Base-by-base conservation (phyloP, 2,797 vertebrate genomes). In the Acropternis orthonyx region DNA sequence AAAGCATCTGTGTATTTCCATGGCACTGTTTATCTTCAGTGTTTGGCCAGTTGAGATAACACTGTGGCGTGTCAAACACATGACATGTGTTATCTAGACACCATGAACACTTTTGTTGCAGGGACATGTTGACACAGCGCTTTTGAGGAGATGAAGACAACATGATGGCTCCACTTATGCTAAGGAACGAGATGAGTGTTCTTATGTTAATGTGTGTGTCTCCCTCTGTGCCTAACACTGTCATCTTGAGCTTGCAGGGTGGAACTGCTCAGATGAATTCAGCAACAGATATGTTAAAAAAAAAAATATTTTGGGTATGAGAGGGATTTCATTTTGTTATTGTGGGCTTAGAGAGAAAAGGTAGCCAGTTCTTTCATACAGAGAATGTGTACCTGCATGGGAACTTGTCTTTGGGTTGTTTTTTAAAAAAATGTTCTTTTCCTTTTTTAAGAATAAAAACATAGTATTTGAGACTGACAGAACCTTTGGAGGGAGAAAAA, bases 31-130 rank as follows among this genome's bases (percentile, higher is more conserved):
- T 94, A 95, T 94, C 90, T 88, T 52, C 28, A 76, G 83, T 59
- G 83, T 88, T 95, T 76, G 80, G 76, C 83, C 85, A 86, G 92
- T 41, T 67, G 85, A 95, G 95, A 96, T 97, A 96, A 94, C 63
- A 73, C 2, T 1, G 74, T 89, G 93, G 37, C 79, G 74, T 95
- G 95, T 88, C 86, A 90, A 87, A 79, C 88, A 52, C 1, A 6
- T 88, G 94, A 73, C 43, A 6, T 0, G 7, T 32, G 69, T 59
- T 95, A 94, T 95, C 94, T 88, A 61, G 48, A 73, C 23, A 90
- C 84, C 74, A 36, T 0, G 44, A 90, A 78, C 77, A 54, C 88
- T 97, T 69, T 44, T 84, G 94, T 39, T 73, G 28, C 67, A 89
- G 90, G 79, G 86, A 79, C 90, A 94, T 93, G 94, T 94, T 95